Base-by-base conservation (phyloP, 2,888 invertebrate genomes). In the Andricus quercusramuli region DNA sequence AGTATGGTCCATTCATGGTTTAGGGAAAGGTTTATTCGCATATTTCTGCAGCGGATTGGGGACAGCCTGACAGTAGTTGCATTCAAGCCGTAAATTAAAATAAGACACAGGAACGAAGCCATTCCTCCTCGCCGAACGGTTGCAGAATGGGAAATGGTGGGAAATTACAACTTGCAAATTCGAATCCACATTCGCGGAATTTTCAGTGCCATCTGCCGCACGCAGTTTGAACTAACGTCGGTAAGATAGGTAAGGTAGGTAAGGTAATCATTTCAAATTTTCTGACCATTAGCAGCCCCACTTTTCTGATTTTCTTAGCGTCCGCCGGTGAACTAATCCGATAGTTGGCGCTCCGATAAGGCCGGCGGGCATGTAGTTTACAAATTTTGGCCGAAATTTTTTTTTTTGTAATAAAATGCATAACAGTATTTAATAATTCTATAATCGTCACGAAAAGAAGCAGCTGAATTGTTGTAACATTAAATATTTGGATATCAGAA, bases 1-100 rank as follows among this genome's bases (percentile, higher is more conserved):
- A 91, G 83, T 76, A 85, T 83, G 67, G 88, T 87, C 91, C 91
- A 91, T 64, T 91, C 91, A 79, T 85, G 79, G 84, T 89, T 88
- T 82, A 91, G 84, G 22, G 87, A 84, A 66, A 85, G 81, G 44
- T 87, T 87, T 74, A 91, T 89, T 80, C 80, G 78, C 59, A 83
- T 79, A 79, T 90, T 90, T 20, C 90, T 86, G 13, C 32, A 32
- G 29, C 32, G 29, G 11, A 74, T 74, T n/a, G 13, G 13, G 20
- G 32, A 20, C 11, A 74, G 11, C 20, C 32, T 74, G 13, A 0
- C 32, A 29, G n/a, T 11, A 32, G 56, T 13, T 56, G 51, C n/a
- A 56, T 74, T 20, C n/a, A 74, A 32, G 11, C 56, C 56, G 29
- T 29, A 56, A 32, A 74, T 51, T 13, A 74, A 74, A 32, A 74